Evolutionary conservation across 2,113 vertebrate genomes (phyloP).

Genomic region (Syrmaticus mikado): DNA sequence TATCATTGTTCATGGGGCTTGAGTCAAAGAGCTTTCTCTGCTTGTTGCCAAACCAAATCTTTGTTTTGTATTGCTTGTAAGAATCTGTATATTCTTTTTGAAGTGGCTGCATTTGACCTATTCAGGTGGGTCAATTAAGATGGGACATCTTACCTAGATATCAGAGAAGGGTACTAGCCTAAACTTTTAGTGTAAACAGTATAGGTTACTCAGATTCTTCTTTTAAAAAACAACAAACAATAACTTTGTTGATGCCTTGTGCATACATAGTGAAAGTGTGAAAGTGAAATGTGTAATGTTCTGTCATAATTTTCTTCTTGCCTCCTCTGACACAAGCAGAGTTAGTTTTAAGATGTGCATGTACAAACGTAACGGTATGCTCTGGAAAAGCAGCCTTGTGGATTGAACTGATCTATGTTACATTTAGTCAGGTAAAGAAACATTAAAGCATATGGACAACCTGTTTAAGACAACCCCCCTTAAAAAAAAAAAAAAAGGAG

Average conservation of each 20-base stretch:
- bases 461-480: background rate
- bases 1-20: background rate
- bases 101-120: background rate
- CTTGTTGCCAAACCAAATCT: background rate
- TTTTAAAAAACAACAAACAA: too few species aligned
- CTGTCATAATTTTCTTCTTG: background rate
- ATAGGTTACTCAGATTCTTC: background rate
- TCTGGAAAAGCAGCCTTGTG: background rate
- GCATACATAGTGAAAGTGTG: background rate
- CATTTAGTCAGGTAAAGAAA: background rate
- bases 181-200: background rate
- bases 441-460: background rate
- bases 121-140: background rate
- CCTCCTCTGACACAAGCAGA: background rate
- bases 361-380: fast-evolving
- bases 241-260: background rate
- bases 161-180: background rate
- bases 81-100: fast-evolving
- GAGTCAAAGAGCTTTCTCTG: background rate
- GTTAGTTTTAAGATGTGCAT: background rate
- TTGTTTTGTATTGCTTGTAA: too few species aligned
- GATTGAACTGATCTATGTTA: background rate
- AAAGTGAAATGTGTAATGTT: background rate
- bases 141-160: background rate
- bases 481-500: too few species aligned